Evolutionary conservation across 2,113 vertebrate genomes (phyloP).

Genomic region (Upupa epops): DNA sequence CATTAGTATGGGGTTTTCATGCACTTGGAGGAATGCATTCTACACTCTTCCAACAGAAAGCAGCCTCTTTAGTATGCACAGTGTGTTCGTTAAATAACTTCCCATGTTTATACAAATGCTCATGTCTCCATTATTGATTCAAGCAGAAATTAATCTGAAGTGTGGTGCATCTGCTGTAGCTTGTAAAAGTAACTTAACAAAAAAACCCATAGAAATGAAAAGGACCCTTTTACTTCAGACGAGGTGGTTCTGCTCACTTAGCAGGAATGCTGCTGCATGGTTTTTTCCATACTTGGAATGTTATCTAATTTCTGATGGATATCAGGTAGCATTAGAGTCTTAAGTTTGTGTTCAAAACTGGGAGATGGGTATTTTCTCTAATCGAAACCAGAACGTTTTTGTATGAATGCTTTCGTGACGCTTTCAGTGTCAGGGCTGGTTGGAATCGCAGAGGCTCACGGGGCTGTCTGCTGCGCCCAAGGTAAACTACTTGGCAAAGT

Average conservation of each 20-base stretch:
- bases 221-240: neutral
- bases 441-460: neutral
- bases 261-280: neutral
- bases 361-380: neutral
- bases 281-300: neutral
- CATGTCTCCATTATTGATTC: slow-evolving; percentile 53
- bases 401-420: neutral
- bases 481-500: neutral
- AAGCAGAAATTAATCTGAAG: slow-evolving; percentile 49
- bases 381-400: neutral
- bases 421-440: neutral
- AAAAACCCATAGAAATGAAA: neutral
- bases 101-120: slow-evolving; percentile 62
- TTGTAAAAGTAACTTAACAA: neutral
- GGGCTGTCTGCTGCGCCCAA: neutral
- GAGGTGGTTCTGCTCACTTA: neutral
- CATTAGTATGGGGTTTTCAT: slow-evolving; percentile 52
- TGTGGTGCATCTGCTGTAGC: slow-evolving; percentile 28
- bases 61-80: slow-evolving; percentile 41
- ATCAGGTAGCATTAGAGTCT: neutral
- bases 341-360: neutral
- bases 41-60: slow-evolving; percentile 21
- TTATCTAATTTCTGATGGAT: slow-evolving; percentile 21
- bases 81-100: slow-evolving; percentile 66
- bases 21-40: slow-evolving; percentile 40